Evolutionary conservation across 2,797 vertebrate genomes (phyloP).

Genomic region (Pseudochirops corinnae): DNA sequence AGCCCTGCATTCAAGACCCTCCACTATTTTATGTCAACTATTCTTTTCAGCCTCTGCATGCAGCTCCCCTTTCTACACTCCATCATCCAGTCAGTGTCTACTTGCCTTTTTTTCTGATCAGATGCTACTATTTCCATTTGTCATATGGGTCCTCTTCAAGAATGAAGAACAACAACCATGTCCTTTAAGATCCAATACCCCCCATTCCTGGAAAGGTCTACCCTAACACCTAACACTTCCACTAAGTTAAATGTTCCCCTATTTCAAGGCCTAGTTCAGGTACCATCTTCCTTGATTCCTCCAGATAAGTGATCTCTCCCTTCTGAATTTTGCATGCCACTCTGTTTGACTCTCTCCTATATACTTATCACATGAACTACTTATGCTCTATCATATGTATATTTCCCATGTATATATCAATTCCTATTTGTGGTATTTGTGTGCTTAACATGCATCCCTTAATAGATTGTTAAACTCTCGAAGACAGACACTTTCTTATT

Average conservation of each 20-base stretch:
- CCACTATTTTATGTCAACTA: not conserved
- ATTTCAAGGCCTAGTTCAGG: slow-evolving; percentile 45
- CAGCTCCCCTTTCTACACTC: not conserved
- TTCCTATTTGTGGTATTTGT: not conserved
- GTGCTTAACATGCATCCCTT: not conserved
- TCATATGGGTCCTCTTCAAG: not conserved
- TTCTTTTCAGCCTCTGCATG: not conserved
- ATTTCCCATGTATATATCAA: not conserved
- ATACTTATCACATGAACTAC: not conserved
- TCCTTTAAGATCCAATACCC: not conserved
- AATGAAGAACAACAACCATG: no score
- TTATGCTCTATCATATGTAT: not conserved
- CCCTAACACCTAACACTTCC: not conserved
- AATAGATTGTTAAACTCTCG: not conserved
- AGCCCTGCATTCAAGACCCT: not conserved
- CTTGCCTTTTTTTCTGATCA: slow-evolving; percentile 21
- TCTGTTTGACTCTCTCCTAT: not conserved
- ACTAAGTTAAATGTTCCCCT: slow-evolving; percentile 14
- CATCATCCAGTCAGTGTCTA: not conserved
- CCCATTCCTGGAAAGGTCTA: not conserved
- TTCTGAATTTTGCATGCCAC: not conserved
- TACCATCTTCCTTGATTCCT: not conserved
- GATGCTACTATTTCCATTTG: not conserved
- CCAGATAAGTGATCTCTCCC: not conserved
- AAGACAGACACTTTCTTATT: not conserved